A percentile compares a stretch with the other conserved stretches of the same genome.
These are phyloP conservation scores for Halesus radiatus DNA, from an alignment of 1,140 invertebrate genomes.

Conservation along the genomic window DNA sequence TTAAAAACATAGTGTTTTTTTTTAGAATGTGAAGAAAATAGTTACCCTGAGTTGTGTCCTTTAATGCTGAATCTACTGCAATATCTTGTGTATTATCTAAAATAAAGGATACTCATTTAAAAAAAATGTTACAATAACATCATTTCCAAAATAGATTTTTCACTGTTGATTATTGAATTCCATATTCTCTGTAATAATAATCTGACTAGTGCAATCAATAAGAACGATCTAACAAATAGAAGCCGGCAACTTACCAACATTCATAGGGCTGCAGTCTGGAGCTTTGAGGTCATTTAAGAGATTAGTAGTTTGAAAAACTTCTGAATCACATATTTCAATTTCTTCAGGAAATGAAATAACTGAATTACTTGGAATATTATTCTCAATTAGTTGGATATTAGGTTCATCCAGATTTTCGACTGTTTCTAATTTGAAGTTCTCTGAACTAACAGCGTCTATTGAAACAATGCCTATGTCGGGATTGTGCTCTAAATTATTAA, in stretches of 20 bases:
- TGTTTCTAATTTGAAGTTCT: conserved; percentile 25
- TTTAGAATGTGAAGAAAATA: background rate
- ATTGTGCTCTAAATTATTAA: background rate
- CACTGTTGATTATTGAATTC: too few species aligned
- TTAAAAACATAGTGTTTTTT: background rate
- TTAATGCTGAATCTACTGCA: conserved; percentile 12
- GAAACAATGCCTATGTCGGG: conserved; percentile 27
- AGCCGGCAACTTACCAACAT: conserved; percentile 34
- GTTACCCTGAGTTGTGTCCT: conserved; percentile 22
- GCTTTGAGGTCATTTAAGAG: conserved; percentile 44
- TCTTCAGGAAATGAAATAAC: conserved; percentile 43
- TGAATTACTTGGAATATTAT: conserved; percentile 25
- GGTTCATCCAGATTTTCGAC: conserved; percentile 29
- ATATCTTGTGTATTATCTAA: conserved; percentile 24
- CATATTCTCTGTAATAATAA: too few species aligned
- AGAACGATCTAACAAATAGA: background rate
- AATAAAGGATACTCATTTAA: background rate
- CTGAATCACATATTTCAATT: conserved; percentile 49
- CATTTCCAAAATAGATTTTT: too few species aligned
- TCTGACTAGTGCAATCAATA: too few species aligned
- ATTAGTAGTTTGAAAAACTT: conserved; percentile 43
- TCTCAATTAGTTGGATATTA: background rate
- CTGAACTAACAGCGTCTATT: conserved; percentile 1
- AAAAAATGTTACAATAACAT: too few species aligned
- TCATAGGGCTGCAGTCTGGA: conserved; percentile 14